Evolutionary conservation across 2,113 vertebrate species (phyloP).

Genomic region (Trematocara zebra): DNA sequence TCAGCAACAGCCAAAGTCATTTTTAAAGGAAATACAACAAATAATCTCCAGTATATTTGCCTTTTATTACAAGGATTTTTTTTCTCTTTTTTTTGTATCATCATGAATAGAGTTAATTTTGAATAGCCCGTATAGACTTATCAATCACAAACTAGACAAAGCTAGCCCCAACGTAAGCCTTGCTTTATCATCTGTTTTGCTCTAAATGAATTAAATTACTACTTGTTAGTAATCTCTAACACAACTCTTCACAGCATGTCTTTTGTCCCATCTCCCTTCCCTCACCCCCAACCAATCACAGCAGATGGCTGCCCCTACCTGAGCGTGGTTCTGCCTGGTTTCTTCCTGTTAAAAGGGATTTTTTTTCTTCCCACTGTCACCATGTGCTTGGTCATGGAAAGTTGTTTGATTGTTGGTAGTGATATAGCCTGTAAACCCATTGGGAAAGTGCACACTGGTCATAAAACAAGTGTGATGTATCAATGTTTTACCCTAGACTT

Average conservation of each 20-base stretch:
- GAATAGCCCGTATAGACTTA: not conserved
- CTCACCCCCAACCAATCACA: not conserved
- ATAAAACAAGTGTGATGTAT: not conserved
- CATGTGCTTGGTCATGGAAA: not conserved
- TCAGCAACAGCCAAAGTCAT: not conserved
- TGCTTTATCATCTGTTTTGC: not conserved
- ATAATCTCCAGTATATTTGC: not conserved
- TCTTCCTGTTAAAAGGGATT: not conserved
- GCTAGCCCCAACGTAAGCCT: accelerated
- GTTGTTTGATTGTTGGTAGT: not conserved
- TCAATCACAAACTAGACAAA: not conserved
- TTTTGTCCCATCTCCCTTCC: not conserved
- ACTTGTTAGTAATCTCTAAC: not conserved
- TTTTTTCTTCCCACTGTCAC: not conserved
- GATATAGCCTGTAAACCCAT: not conserved
- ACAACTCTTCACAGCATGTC: not conserved
- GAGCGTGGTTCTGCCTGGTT: not conserved
- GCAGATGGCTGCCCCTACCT: not conserved
- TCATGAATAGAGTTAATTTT: not conserved
- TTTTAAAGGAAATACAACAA: not conserved
- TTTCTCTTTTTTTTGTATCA: not conserved
- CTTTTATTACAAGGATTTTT: not conserved
- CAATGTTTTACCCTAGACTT: not conserved
- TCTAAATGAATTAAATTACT: not conserved
- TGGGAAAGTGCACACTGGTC: not conserved